These are phyloP conservation scores for Eupleurogrammus muticus DNA, from an alignment of 2,797 vertebrate species.

Conservation along the genomic window DNA sequence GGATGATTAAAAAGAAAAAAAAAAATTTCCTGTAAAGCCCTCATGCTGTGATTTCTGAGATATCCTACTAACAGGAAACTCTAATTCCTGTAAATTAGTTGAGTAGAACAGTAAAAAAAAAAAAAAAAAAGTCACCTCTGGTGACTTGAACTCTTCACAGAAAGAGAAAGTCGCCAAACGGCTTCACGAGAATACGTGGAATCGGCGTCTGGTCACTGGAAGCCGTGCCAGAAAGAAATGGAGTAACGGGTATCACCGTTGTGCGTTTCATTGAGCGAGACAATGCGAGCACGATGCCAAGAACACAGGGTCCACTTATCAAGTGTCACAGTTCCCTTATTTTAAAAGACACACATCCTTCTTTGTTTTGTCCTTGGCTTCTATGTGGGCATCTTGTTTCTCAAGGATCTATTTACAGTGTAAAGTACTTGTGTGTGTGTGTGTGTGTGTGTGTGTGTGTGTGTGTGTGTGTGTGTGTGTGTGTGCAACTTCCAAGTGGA, in stretches of 20 bases:
- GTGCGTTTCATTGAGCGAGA: too few relatives aligned
- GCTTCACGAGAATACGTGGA: neutral
- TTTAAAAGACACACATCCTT: too few relatives aligned
- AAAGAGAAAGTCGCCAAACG: too few relatives aligned
- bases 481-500: constrained; percentile 29
- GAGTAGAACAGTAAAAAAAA: neutral
- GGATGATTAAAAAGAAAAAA: too few relatives aligned
- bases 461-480: neutral
- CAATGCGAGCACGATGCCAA: too few relatives aligned
- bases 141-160: constrained; percentile 30
- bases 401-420: neutral
- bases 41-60: neutral
- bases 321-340: neutral
- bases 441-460: neutral
- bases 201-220: neutral
- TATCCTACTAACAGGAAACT: neutral
- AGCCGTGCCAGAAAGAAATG: neutral
- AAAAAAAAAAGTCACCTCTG: neutral
- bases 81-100: neutral
- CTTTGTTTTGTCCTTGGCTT: neutral
- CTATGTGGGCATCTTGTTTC: neutral
- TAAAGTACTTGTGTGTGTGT: neutral
- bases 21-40: neutral
- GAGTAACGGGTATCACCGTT: too few relatives aligned
- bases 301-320: neutral